phyloP scores from a whole-genome alignment of 2,888 invertebrate species.

The Cosmia pyralina region DNA sequence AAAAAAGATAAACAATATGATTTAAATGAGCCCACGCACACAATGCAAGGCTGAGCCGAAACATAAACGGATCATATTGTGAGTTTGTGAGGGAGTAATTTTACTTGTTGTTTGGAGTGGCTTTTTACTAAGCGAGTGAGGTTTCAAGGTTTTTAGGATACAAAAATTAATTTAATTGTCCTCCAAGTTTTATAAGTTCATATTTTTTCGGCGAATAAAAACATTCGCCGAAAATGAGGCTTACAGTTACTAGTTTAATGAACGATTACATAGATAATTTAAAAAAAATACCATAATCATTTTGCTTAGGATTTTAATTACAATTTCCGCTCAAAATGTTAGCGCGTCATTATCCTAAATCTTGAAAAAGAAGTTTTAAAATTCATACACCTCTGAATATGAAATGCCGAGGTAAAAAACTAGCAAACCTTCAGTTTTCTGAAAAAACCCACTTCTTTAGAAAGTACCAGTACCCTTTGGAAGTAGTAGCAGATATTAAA shows the following conservation, averaged over 20 bases:
- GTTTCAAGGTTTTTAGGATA: slow-evolving; percentile 20
- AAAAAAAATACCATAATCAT: not conserved
- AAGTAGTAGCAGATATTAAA: too few species aligned
- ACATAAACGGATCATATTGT: slow-evolving; percentile 48
- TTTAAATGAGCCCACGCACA: slow-evolving; percentile 47
- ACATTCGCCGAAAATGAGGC: not conserved
- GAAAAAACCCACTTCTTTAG: slow-evolving; percentile 5
- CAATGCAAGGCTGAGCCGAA: slow-evolving; percentile 49
- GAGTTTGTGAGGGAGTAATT: slow-evolving; percentile 31
- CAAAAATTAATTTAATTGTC: slow-evolving; percentile 15
- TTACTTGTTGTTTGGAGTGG: slow-evolving; percentile 42
- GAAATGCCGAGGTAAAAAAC: not conserved
- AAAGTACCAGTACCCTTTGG: too few species aligned
- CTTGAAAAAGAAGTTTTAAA: not conserved
- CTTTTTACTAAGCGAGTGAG: slow-evolving; percentile 15
- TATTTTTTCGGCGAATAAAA: slow-evolving; percentile 8
- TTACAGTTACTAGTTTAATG: not conserved
- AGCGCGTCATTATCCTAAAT: too few species aligned
- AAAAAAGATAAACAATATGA: slow-evolving; percentile 46
- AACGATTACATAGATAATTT: too few species aligned
- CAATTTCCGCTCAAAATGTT: not conserved
- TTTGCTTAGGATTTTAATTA: not conserved
- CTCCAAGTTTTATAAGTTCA: slow-evolving; percentile 5
- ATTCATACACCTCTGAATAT: slow-evolving; percentile 14
- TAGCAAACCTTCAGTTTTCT: slow-evolving; percentile 9